Evolutionary conservation across 2,888 invertebrate species (phyloP), one percentile per base, ranked within the genome.

Genomic region (Euplagia quadripunctaria): DNA sequence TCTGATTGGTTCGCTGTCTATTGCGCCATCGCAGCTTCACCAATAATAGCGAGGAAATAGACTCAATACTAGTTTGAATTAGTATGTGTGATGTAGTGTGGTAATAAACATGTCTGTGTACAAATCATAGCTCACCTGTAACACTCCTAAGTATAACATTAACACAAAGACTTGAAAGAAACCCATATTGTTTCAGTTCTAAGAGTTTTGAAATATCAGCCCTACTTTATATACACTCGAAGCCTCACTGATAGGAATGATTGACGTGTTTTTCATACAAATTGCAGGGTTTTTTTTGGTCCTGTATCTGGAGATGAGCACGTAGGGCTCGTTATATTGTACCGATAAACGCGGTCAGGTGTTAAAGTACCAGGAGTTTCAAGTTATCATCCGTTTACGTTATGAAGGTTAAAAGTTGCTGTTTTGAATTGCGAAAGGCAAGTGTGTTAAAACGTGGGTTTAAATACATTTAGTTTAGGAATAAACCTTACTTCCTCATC

Each of bases 181-280:
- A 83, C 85, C 89, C 94, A 94, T 94, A 64, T 82, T 72, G 65
- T 90, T 80, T 16, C 9, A 68, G 41, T 74, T 77, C 64, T 73
- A 83, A 81, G 77, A 82, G 80, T 75, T 75, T 76, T 74, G 70
- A 65, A 31, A 67, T 71, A 70, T 72, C 74, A 67, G 51, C 68
- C 72, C 74, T 70, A 75, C 76, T 87, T 90, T 93, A 87, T 93
- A 93, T 93, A 92, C 82, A 73, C 61, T 82, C 80, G 77, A 69
- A 67, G 68, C 20, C 74, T 42, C 43, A 67, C 80, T 84, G 89
- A 91, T 91, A 91, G 82, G 68, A 77, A 82, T 79, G 77, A 80
- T 79, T 82, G 70, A 79, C 79, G 75, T 82, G 85, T 89, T 90
- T 85, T 89, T 92, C 87, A 89, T 81, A 74, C 71, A 73, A 81